Evolutionary conservation across 2,797 vertebrate genomes (phyloP).

Genomic region (Buceros bicornis): DNA sequence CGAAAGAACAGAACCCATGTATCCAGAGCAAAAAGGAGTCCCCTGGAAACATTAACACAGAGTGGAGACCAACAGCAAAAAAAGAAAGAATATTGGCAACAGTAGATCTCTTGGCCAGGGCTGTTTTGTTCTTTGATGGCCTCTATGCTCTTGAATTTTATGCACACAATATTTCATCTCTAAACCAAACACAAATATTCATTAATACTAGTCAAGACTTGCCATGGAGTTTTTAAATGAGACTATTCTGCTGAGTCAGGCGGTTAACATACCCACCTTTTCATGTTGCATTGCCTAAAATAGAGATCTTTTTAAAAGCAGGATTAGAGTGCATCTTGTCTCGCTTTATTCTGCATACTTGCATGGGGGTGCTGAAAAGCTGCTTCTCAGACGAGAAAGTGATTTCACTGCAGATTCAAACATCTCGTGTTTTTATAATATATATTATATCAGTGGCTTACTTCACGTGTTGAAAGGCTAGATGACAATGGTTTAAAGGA

Average conservation of each 20-base stretch:
- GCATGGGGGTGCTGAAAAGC: neutral
- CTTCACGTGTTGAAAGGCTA: neutral
- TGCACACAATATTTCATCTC: neutral
- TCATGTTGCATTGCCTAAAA: constrained; percentile 31
- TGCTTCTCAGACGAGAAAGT: neutral
- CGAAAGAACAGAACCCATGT: neutral
- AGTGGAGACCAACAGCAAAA: neutral
- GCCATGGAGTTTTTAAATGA: neutral
- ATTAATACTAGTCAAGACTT: constrained; percentile 26
- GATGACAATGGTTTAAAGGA: constrained; percentile 10
- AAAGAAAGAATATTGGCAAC: neutral
- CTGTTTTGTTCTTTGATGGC: neutral
- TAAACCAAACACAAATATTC: neutral
- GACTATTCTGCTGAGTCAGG: constrained; percentile 61
- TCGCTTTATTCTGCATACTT: neutral
- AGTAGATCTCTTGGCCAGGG: neutral
- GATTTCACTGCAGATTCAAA: constrained; percentile 10
- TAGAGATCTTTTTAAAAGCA: constrained; percentile 11
- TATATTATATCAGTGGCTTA: neutral
- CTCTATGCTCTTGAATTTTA: neutral
- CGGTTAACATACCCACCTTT: constrained; percentile 39
- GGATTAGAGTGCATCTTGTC: neutral
- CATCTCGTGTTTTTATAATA: constrained; percentile 18
- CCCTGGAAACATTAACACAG: neutral
- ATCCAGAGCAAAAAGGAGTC: neutral